Base-by-base conservation (phyloP, 2,888 invertebrate genomes). In the Ophioninae sp. region DNA sequence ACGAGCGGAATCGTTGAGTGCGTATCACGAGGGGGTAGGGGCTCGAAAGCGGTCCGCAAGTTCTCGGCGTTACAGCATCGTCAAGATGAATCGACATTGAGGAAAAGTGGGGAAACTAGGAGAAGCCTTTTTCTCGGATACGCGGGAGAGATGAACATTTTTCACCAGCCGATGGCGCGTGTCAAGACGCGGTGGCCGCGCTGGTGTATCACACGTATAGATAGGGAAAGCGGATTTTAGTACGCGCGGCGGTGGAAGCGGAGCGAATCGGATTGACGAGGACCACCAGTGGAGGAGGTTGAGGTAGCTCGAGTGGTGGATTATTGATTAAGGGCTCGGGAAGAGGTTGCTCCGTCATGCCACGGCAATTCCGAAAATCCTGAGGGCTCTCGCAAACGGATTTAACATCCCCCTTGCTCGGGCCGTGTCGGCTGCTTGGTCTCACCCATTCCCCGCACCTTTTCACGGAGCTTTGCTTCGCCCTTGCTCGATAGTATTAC, bases 291-390 rank as follows among this genome's bases (percentile, higher is more conserved):
- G 59, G 76, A 82, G 74, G 69, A 80, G 56, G 3, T n/a, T 73
- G 69, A 65, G 79, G 79, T 30, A 67, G 61, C 84, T 84, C 78
- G 73, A 81, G 81, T 81, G 81, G 79, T 84, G 85, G 86, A 88
- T 87, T 88, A 88, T 91, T 90, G 90, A 90, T 90, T 90, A 87
- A 88, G 82, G 82, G 82, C 67, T 75, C 85, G 85, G 81, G 87
- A 85, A 82, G 87, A 87, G 86, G 87, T 87, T 89, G 88, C 91
- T 87, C 87, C 89, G 90, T 91, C 91, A 91, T 91, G 88, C 87
- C 86, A 83, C 86, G 85, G 88, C 89, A 91, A 92, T 92, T 91
- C 89, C 90, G 82, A 85, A 85, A 86, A 84, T 86, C 85, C 86
- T 84, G 85, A 85, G 86, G 85, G 86, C 83, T 86, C 85, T 85